Base-by-base conservation (phyloP, 1,140 invertebrate species). In the Thrips palmi region DNA sequence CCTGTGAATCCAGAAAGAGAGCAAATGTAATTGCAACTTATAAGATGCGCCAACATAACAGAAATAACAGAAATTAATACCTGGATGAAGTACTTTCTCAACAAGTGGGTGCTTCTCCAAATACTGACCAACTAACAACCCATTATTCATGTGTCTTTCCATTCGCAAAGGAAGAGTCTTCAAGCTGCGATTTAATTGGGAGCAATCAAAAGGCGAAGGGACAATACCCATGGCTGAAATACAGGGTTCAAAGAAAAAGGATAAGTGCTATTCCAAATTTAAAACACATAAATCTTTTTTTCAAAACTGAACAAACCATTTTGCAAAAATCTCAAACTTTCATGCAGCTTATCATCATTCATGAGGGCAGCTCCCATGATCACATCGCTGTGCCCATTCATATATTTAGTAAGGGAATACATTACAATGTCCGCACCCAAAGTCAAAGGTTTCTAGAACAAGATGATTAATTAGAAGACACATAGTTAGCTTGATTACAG, bases 381-480 rank as follows among this genome's bases (percentile, higher is more conserved):
- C 29, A 96, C 81, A 64, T 99, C 94, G 1, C 85, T 81, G 58
- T 98, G 93, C 0, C 93, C 94, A 59, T 97, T 97, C 74, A 97
- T 91, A 52, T 97, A 98, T 59, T 98, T 99, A 0, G 92, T 96
- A 19, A 94, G 48, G 0, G 93, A 98, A 61, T 97, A 93, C 45
- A 88, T 59, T 1, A 81, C 76, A 32, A 97, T 67, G 60, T 98
- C 92, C 2, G 85, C 92, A 7, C 94, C 94, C 19, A 94, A 62
- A 14, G 75, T 69, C 19, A 98, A 57, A 3, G 94, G 94, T 43
- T 74, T 67, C 76, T 84, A 45, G 32, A 55, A 54, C 3, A 37
- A 46, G 14, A 40, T 17, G 18, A 41, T 33, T 3, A 32, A 46
- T n/a, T 41, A 30, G 11, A 38, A 35, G 15, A 20, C 27, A 11